These are phyloP conservation scores for Hormaphis cornu DNA, from an alignment of 1,140 invertebrate genomes.

Conservation along the genomic window DNA sequence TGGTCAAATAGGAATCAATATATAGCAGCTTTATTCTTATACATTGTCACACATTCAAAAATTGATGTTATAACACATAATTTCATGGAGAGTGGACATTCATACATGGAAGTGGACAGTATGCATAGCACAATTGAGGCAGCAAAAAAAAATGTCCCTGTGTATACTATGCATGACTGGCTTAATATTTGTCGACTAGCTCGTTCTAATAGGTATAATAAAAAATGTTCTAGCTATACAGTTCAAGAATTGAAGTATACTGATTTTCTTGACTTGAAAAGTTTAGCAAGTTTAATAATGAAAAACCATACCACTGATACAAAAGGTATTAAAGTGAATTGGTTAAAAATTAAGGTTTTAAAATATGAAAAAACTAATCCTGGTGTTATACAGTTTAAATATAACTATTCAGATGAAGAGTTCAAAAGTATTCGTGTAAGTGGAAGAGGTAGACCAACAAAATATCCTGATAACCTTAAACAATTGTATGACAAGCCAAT, in stretches of 20 bases:
- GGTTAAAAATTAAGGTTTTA: background rate
- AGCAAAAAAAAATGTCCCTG: background rate
- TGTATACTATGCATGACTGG: background rate
- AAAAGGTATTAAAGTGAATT: background rate
- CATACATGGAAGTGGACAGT: conserved; percentile 35
- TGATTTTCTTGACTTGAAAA: background rate
- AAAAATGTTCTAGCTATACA: background rate
- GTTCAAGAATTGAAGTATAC: background rate
- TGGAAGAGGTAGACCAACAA: background rate
- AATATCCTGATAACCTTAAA: background rate
- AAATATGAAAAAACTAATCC: background rate
- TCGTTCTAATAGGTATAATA: background rate
- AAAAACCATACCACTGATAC: background rate
- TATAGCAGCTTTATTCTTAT: conserved; percentile 23
- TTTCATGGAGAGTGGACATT: background rate
- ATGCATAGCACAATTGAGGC: conserved; percentile 33
- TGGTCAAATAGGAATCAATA: conserved; percentile 42
- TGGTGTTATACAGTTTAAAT: background rate
- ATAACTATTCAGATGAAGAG: background rate
- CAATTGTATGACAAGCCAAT: background rate
- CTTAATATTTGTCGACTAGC: background rate
- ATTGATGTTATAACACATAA: background rate
- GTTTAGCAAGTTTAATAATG: background rate
- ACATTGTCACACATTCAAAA: background rate
- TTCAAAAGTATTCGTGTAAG: background rate